Conservation (phyloP, 2,113 vertebrate genomes). For the Melanostigma gelatinosum region DNA sequence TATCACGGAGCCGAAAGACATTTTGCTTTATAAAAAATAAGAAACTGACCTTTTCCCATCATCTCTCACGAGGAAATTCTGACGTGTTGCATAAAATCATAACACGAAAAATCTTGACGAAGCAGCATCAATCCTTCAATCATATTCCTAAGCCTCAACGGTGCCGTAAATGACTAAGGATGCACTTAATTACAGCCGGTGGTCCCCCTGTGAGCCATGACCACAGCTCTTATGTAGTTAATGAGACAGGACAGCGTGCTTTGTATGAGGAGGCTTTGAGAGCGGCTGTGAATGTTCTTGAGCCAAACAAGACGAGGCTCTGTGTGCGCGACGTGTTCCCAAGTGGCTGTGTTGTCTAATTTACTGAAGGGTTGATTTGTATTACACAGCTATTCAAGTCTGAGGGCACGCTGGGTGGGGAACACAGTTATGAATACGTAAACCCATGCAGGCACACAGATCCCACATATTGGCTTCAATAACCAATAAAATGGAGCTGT, state of each 20-base stretch:
- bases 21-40: not conserved
- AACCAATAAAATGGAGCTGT: not conserved
- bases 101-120: not conserved
- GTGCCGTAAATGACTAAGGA: slow-evolving; percentile 35
- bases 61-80: not conserved
- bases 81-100: not conserved
- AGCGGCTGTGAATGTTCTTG: slow-evolving; percentile 57
- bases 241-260: slow-evolving; percentile 37
- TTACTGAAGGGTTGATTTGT: slow-evolving; percentile 58
- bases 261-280: slow-evolving; percentile 44
- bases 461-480: not conserved
- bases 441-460: not conserved
- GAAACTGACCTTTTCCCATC: not conserved
- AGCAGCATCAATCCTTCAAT: not conserved
- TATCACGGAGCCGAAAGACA: not conserved
- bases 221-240: slow-evolving; percentile 33
- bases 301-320: slow-evolving; percentile 58
- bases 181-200: slow-evolving; percentile 52
- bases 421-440: not conserved
- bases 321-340: slow-evolving; percentile 26
- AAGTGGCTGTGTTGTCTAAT: slow-evolving; percentile 47
- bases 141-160: not conserved
- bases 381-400: slow-evolving; percentile 43
- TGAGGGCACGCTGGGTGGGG: slow-evolving; percentile 6
- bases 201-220: slow-evolving; percentile 45